Evolutionary conservation across 2,797 vertebrate species (phyloP).

Genomic region (Mus minutoides): DNA sequence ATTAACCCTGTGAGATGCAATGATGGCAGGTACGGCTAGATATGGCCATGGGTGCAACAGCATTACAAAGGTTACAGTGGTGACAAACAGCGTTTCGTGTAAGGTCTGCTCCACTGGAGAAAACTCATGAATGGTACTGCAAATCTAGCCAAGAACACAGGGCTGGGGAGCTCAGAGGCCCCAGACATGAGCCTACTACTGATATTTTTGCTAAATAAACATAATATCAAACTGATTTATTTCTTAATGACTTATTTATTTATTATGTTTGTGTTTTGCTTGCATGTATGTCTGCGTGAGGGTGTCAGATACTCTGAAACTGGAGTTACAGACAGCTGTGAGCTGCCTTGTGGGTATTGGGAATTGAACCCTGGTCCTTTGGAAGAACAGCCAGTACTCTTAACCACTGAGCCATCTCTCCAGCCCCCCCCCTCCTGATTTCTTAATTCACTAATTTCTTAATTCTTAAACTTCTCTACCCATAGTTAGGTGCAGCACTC

Average conservation of each 20-base stretch:
- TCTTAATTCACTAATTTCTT: background rate
- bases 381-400: background rate
- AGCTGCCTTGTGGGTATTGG: background rate
- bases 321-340: background rate
- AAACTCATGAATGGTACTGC: no score
- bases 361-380: background rate
- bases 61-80: background rate
- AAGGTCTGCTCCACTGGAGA: background rate
- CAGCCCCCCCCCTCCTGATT: background rate
- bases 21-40: background rate
- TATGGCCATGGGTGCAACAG: background rate
- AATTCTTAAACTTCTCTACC: background rate
- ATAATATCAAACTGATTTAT: background rate
- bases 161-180: background rate
- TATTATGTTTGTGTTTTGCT: background rate
- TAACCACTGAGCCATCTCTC: background rate
- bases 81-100: background rate
- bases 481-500: background rate
- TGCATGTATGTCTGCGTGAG: background rate
- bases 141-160: background rate
- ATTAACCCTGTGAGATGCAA: background rate
- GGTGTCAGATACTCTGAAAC: no score
- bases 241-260: background rate
- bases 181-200: background rate
- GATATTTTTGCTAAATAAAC: background rate